Evolutionary conservation across 2,113 vertebrate species (phyloP).

Genomic region (Eudyptes chrysolophus): DNA sequence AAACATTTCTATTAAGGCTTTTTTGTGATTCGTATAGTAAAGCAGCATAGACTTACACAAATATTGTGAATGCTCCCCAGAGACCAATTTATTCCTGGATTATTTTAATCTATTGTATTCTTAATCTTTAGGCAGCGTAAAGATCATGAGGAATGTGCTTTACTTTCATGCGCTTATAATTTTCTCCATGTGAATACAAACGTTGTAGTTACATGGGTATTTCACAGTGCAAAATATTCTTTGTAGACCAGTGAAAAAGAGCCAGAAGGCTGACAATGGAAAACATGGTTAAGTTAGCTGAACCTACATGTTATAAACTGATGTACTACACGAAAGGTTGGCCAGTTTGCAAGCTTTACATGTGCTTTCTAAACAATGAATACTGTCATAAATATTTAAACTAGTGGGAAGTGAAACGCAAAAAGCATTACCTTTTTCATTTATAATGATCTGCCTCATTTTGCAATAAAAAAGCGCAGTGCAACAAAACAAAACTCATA

Average conservation of each 20-base stretch:
- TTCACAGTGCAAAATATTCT: not conserved
- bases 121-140: slow-evolving; percentile 48
- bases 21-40: not conserved
- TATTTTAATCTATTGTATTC: slow-evolving; percentile 64
- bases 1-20: not conserved
- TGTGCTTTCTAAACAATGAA: not conserved
- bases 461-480: not conserved
- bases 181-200: slow-evolving; percentile 48
- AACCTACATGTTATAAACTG: not conserved
- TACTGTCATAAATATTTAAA: not conserved
- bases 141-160: slow-evolving; percentile 52
- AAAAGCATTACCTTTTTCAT: not conserved
- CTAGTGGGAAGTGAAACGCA: not conserved
- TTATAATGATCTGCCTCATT: not conserved
- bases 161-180: slow-evolving; percentile 46
- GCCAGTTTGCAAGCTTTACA: not conserved
- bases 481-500: not conserved
- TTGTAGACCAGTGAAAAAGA: not conserved
- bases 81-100: slow-evolving; percentile 28
- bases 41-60: not conserved
- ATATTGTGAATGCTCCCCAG: not conserved
- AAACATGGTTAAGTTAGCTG: not conserved
- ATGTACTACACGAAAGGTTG: not conserved
- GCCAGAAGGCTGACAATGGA: not conserved
- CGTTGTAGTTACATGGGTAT: not conserved